Conservation (phyloP, 1,140 invertebrate genomes). For the Drosophila ogumai region DNA sequence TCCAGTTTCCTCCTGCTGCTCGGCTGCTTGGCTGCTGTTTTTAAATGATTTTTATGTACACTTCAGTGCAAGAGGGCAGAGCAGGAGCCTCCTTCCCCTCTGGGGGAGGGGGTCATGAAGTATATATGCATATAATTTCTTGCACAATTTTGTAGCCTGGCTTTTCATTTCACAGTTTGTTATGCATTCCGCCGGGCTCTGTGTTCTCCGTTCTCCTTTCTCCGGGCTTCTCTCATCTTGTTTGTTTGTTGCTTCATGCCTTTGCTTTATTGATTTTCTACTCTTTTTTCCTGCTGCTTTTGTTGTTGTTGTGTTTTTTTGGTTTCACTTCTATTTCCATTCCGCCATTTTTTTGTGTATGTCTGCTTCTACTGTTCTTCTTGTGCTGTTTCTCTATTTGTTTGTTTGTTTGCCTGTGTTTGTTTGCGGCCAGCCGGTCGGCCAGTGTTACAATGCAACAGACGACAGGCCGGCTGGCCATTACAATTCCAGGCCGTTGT, state of each 20-base stretch:
- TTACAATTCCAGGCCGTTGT: constrained; percentile 45
- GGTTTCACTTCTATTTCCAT: constrained; percentile 54
- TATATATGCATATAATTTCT: constrained; percentile 73
- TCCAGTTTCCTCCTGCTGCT: constrained; percentile 9
- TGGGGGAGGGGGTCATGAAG: not conserved
- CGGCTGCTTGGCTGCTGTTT: constrained; percentile 62
- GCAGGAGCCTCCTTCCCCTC: not conserved
- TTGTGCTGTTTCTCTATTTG: constrained; percentile 43
- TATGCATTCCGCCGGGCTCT: constrained; percentile 45
- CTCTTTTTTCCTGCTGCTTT: constrained; percentile 4
- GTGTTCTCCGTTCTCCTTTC: constrained; percentile 22
- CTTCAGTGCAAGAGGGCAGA: constrained; percentile 56
- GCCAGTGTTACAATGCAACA: constrained; percentile 82
- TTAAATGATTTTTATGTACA: constrained; percentile 82
- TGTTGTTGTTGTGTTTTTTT: constrained; percentile 18
- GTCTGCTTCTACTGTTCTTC: constrained; percentile 7
- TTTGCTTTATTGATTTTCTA: constrained; percentile 54
- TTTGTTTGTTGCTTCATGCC: constrained; percentile 60
- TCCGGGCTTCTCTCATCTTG: constrained; percentile 40
- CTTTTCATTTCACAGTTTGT: constrained; percentile 58
- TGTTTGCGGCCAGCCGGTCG: constrained; percentile 73
- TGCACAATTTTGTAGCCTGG: constrained; percentile 53
- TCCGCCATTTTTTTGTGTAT: constrained; percentile 39
- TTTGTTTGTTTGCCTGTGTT: constrained; percentile 74
- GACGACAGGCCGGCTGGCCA: constrained; percentile 60